Conservation (phyloP, 2,888 invertebrate genomes). For the Pogonocherus hispidulus region DNA sequence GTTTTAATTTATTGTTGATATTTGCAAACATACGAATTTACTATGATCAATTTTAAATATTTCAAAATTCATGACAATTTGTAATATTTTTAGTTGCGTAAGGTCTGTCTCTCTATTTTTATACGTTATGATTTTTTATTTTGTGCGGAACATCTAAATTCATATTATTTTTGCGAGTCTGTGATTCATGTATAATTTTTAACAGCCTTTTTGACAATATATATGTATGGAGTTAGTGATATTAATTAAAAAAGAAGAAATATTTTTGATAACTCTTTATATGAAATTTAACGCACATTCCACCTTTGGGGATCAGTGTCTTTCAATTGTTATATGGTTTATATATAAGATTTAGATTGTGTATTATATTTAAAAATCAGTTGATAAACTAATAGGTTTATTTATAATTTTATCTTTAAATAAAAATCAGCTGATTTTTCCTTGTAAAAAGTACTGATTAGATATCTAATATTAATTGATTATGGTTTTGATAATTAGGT, state of each 20-base stretch:
- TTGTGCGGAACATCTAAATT: conserved; percentile 38
- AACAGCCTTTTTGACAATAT: conserved; percentile 50
- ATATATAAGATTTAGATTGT: conserved; percentile 42
- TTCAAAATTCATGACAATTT: conserved; percentile 42
- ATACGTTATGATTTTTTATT: conserved; percentile 10
- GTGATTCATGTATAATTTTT: conserved; percentile 59
- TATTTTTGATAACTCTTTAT: conserved; percentile 50
- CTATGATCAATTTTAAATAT: conserved; percentile 22
- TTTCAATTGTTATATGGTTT: conserved; percentile 55
- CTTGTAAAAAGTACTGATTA: conserved; percentile 69
- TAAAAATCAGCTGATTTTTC: conserved; percentile 52
- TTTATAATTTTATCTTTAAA: conserved; percentile 49
- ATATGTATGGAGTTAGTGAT: conserved; percentile 46
- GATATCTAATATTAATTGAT: conserved; percentile 50
- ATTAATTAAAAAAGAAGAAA: conserved; percentile 43
- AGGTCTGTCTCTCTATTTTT: conserved; percentile 46
- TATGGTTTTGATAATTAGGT: conserved; percentile 48
- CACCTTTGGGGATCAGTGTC: conserved; percentile 49
- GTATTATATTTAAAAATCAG: conserved; percentile 50
- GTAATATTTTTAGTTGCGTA: conserved; percentile 36
- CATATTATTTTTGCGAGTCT: conserved; percentile 55
- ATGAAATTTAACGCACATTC: conserved; percentile 47
- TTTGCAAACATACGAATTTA: conserved; percentile 39
- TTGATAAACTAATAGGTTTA: conserved; percentile 44
- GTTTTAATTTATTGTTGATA: conserved; percentile 33